Evolutionary conservation across 2,113 vertebrate genomes (phyloP).

Genomic region (Cromileptes altivelis): DNA sequence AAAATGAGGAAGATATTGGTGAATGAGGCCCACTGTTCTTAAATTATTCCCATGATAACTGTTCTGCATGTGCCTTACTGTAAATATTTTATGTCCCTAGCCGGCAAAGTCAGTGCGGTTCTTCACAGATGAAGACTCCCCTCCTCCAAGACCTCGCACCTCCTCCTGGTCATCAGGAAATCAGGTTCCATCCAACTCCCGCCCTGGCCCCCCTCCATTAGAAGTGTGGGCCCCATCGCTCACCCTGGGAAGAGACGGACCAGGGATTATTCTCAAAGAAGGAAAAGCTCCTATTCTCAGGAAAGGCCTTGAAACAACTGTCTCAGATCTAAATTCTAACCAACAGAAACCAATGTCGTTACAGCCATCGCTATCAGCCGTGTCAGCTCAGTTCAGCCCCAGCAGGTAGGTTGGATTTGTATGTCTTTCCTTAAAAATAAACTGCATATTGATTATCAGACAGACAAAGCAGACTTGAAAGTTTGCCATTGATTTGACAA

Average conservation of each 20-base stretch:
- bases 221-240: conserved; percentile 84
- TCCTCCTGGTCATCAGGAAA: conserved; percentile 81
- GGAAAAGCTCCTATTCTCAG: conserved; percentile 84
- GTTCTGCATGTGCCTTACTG: conserved; percentile 11
- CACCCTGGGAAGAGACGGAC: conserved; percentile 86
- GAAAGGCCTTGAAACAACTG: conserved; percentile 79
- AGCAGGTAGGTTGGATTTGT: conserved; percentile 73
- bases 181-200: conserved; percentile 56
- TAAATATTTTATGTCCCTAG: conserved; percentile 75
- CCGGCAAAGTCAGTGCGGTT: conserved; percentile 95
- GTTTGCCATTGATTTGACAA: not conserved
- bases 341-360: conserved; percentile 58
- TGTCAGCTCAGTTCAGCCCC: conserved; percentile 86
- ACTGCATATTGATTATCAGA: conserved; percentile 16
- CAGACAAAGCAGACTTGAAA: not conserved
- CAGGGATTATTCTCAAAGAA: conserved; percentile 87
- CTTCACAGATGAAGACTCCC: conserved; percentile 88
- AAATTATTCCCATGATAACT: not conserved
- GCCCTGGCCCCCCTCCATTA: conserved; percentile 60
- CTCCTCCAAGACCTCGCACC: conserved; percentile 81
- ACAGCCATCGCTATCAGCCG: conserved; percentile 72
- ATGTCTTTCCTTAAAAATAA: not conserved
- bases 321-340: conserved; percentile 72
- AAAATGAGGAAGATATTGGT: not conserved
- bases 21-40: not conserved